Percentiles rank a stretch among this genome's conserved stretches.
These are phyloP conservation scores for Accipiter cooperii DNA, from an alignment of 2,113 vertebrate genomes.

Conservation along the genomic window DNA sequence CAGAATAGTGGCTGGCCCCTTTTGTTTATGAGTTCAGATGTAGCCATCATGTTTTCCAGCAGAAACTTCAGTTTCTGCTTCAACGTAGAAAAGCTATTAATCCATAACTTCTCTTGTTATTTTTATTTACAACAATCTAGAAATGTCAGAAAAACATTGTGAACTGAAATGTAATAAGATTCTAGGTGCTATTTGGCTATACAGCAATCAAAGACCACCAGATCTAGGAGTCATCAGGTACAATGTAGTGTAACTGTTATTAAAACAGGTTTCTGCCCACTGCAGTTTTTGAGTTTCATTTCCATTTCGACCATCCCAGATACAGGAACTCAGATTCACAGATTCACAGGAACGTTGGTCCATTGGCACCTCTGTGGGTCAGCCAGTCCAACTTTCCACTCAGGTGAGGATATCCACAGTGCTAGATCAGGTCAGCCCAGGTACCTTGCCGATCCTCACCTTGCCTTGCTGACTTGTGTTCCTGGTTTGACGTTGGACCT, in stretches of 20 bases:
- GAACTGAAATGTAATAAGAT: background rate
- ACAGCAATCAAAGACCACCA: background rate
- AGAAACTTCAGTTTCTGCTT: background rate
- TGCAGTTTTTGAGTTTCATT: background rate
- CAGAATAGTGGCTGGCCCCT: background rate
- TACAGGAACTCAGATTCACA: background rate
- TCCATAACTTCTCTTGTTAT: background rate
- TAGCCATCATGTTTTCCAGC: background rate
- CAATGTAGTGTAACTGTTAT: background rate
- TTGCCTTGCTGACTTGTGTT: background rate
- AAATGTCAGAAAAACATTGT: background rate
- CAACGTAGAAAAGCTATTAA: background rate
- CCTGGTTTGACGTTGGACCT: background rate
- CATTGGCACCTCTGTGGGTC: background rate
- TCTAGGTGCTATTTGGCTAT: background rate
- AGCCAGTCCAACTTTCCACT: background rate
- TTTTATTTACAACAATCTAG: background rate
- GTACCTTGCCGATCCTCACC: fast-evolving
- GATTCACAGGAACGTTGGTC: background rate
- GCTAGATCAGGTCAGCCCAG: background rate
- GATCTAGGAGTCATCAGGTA: background rate
- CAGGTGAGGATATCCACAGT: too few relatives aligned
- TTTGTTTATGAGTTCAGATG: background rate
- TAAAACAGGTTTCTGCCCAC: background rate
- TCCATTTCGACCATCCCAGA: background rate